Base-by-base conservation (phyloP, 2,113 vertebrate genomes). In the Calypte anna region DNA sequence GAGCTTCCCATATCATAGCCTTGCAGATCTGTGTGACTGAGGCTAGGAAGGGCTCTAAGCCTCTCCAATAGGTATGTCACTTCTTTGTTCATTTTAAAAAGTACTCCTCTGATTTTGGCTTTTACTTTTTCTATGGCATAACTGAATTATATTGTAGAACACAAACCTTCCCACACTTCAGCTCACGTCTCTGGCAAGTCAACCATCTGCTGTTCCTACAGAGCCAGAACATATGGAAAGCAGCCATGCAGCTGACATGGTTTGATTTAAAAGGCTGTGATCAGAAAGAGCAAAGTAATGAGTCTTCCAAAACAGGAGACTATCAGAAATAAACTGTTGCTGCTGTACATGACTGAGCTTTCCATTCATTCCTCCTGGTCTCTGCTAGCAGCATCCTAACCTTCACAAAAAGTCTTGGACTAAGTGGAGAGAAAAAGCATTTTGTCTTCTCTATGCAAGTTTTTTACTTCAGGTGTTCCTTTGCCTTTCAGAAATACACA, bases 151-250 rank as follows among this genome's bases (percentile, higher is more conserved):
- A 91, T 91, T 64, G 61, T 58, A 75, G 61, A 46, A 76, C 46
- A 33, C 13, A 87, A 68, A 92, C 66, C 40, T 95, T 95, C 86
- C 78, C 78, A 87, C 78, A 28, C n/a, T 95, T 88, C 46, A 82
- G 54, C n/a, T 79, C 89, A 79, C 2, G 1, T 50, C 84, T 87
- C 70, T 94, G 89, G 74, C 81, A 87, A 66, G 46, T 14, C 58
- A 87, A 53, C 8, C 27, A 72, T 19, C 5, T 3, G 3, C 1
- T 68, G 20, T 53, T 58, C 38, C 84, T 92, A 1, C 0, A 0
- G 24, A 84, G 66, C n/a, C 81, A 84, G 70, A 50, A 81, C 12
- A 53, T 57, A 54, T 92, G 94, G 91, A 97, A 82, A 70, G 66
- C 70, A 85, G 94, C 94, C 91, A 87, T 31, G 63, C 58, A 78